Percentiles rank a stretch among this genome's conserved stretches.
These are phyloP conservation scores for Corythaixoides concolor DNA, from an alignment of 2,113 vertebrate species.

Conservation along the genomic window DNA sequence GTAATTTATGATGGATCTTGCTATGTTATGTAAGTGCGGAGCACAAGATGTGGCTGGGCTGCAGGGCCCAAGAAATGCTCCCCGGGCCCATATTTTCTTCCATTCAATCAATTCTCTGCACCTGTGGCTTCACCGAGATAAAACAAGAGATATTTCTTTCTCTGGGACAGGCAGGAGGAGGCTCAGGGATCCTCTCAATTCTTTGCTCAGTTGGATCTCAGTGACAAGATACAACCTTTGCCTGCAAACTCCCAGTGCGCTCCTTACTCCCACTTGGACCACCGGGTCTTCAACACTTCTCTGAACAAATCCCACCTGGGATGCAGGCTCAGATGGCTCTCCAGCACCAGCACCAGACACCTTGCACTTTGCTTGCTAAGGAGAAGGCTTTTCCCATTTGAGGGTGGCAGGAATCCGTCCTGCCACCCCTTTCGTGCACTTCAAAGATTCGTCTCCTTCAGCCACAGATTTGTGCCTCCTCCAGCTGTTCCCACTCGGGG, in stretches of 20 bases:
- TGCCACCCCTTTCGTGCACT: rapidly evolving
- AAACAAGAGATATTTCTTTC: background rate
- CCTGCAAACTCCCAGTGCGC: background rate
- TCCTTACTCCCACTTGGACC: background rate
- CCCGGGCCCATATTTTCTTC: background rate
- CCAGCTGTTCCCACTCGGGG: background rate
- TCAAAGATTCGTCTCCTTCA: background rate
- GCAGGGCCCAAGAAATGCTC: background rate
- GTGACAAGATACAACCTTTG: background rate
- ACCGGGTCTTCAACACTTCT: background rate
- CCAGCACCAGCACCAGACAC: background rate
- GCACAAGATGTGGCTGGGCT: background rate
- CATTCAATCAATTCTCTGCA: background rate
- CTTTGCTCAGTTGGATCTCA: background rate
- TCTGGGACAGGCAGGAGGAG: background rate
- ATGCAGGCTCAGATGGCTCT: background rate
- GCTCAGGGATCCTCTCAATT: background rate
- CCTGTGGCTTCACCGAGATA: background rate
- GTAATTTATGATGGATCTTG: background rate
- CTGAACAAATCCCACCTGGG: background rate
- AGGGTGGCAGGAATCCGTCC: background rate
- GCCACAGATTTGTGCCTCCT: background rate
- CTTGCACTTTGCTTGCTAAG: background rate
- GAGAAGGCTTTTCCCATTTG: background rate
- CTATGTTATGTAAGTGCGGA: background rate